A percentile compares a stretch with the other conserved stretches of the same genome.
These are phyloP conservation scores for Cephus rjabovi DNA, from an alignment of 2,888 invertebrate species.

Conservation along the genomic window DNA sequence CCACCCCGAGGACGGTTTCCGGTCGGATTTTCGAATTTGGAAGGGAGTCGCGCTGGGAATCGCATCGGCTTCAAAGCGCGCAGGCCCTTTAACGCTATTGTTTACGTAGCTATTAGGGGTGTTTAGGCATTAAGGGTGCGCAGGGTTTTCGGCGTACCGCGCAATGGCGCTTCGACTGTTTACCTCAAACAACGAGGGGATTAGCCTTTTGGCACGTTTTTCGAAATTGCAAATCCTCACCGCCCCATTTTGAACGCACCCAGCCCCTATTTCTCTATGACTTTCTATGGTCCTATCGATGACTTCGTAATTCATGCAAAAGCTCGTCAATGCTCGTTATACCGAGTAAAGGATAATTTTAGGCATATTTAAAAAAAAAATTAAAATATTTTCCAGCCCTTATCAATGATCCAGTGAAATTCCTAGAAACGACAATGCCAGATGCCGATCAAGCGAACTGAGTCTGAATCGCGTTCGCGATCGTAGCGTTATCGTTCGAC, in stretches of 20 bases:
- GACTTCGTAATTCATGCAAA: not conserved
- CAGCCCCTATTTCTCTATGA: not conserved
- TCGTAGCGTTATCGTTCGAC: constrained; percentile 42
- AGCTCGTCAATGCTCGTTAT: not conserved
- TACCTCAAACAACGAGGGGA: constrained; percentile 24
- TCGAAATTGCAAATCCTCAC: constrained; percentile 21
- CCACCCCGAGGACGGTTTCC: constrained; percentile 40
- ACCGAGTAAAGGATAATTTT: not conserved
- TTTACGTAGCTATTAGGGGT: constrained; percentile 65
- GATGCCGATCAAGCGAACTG: not conserved
- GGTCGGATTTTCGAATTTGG: constrained; percentile 49
- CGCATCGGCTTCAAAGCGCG: constrained; percentile 44
- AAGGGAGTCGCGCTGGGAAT: constrained; percentile 33
- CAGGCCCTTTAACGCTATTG: constrained; percentile 37
- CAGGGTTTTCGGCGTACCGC: constrained; percentile 19
- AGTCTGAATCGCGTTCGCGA: constrained; percentile 55
- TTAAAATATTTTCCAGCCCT: not conserved
- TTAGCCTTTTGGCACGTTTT: constrained; percentile 38
- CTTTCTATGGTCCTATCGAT: not conserved
- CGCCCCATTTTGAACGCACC: constrained; percentile 10
- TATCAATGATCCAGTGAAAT: not conserved
- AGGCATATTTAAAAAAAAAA: not conserved
- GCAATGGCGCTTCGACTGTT: constrained; percentile 9
- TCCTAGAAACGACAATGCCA: not conserved
- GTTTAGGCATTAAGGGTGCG: constrained; percentile 52